Conservation (phyloP, 1,140 invertebrate genomes). For the Campoletis sonorensis region DNA sequence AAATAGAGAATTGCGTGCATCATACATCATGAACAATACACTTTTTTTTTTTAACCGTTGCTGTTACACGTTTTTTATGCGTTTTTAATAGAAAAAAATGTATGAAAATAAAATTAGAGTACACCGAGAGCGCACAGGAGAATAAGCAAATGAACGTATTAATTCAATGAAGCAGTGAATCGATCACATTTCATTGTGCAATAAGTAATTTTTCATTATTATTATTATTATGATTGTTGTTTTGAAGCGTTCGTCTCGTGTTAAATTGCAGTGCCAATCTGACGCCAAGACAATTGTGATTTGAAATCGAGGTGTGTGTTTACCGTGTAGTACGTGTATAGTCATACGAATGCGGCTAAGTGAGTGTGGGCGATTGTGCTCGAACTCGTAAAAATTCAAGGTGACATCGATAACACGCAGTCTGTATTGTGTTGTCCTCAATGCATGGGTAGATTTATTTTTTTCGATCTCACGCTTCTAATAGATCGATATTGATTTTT, state of each 20-base stretch:
- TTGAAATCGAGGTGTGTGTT: background rate
- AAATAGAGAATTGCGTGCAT: no score
- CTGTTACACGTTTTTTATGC: no score
- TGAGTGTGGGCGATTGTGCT: slow-evolving; percentile 9
- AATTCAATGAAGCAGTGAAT: background rate
- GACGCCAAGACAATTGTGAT: slow-evolving; percentile 3
- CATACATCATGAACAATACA: no score
- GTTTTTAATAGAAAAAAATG: no score
- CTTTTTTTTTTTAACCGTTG: no score
- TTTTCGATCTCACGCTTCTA: no score
- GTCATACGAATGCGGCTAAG: background rate
- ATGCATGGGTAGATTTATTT: no score
- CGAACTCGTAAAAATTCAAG: slow-evolving; percentile 34
- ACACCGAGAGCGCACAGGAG: background rate
- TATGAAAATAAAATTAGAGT: background rate
- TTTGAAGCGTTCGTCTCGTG: background rate
- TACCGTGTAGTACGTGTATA: background rate
- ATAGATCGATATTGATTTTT: no score
- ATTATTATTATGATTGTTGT: background rate
- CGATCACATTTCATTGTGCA: background rate
- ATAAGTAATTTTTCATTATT: background rate
- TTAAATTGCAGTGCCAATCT: background rate
- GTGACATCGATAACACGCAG: slow-evolving; percentile 25
- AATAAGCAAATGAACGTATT: background rate
- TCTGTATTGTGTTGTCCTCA: no score